Base-by-base conservation (phyloP, 2,797 vertebrate genomes). In the Gymnocypris eckloni region DNA sequence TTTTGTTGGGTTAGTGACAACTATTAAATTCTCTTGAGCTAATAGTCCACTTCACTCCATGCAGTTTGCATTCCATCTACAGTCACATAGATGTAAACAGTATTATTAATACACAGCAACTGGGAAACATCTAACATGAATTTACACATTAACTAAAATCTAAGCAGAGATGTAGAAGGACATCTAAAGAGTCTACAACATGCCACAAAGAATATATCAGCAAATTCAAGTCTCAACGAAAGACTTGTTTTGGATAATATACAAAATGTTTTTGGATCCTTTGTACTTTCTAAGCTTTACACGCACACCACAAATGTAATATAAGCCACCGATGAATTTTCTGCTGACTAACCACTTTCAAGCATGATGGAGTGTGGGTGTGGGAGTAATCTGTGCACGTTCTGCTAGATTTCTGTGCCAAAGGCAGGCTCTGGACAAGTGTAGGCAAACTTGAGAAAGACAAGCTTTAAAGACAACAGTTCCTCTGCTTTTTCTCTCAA, bases 171-270 rank as follows among this genome's bases (percentile, higher is more conserved):
- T 45, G 41, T 37, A 64, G 39, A 80, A 50, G 10, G 41, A 50
- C 54, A 78, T 25, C 59, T 79, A 79, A 45, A 79, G 41, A 80
- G 61, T 80, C 41, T 45, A 67, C 25, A 67, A 50, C 18, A 33
- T 80, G 61, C 41, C 15, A 12, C 37, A 41, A 78, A 41, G 41
- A 67, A 37, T 37, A 67, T 67, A 87, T 50, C 70, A 84, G 59
- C 82, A 83, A 56, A 81, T 86, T 86, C 86, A 73, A 72, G 89
- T 86, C 87, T 87, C 71, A 52, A 86, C 89, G 43, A 87, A 88
- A 75, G 52, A 78, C 54, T 43, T 71, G 33, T 82, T 82, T 83
- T 50, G 82, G 69, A 78, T 37, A 79, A 56, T 56, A 41, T 54
- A 20, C 73, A 79, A 75, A 11, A 37, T 18, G 37, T 22, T 76